Conservation (phyloP, 2,888 invertebrate genomes). For the Calameuta filiformis region DNA sequence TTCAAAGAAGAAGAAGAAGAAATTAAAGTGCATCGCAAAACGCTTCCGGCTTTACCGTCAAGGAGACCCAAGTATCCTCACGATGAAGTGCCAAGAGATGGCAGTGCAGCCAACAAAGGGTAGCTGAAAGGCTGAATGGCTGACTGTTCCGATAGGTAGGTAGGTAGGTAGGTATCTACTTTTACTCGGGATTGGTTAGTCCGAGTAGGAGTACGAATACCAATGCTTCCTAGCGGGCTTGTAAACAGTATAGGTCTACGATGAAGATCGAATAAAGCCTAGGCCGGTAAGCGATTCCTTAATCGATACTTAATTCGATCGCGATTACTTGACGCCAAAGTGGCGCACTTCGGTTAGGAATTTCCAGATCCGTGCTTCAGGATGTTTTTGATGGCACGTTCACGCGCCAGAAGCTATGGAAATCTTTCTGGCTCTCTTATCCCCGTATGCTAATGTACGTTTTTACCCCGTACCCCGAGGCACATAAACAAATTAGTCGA, state of each 20-base stretch:
- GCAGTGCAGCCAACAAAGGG: constrained; percentile 2
- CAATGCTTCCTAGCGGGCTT: background rate
- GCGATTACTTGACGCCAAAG: background rate
- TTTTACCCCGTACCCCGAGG: background rate
- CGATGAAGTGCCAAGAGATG: constrained; percentile 2
- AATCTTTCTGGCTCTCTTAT: constrained; percentile 6
- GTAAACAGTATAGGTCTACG: background rate
- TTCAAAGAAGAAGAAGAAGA: background rate
- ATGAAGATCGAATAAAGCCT: background rate
- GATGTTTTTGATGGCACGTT: constrained; percentile 3
- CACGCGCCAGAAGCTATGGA: constrained; percentile 13
- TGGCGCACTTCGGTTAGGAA: background rate
- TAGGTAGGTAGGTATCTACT: background rate
- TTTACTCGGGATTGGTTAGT: background rate
- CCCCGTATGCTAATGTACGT: background rate
- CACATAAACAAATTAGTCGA: constrained; percentile 13
- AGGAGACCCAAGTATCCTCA: background rate
- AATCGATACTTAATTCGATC: constrained; percentile 2
- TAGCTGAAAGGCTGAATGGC: background rate
- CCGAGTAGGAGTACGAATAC: background rate
- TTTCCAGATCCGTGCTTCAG: background rate
- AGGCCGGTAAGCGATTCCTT: background rate
- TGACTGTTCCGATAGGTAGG: background rate
- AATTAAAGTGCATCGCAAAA: background rate
- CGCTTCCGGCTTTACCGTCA: constrained; percentile 5